These are phyloP conservation scores for Platerodrilus igneus DNA, from an alignment of 2,888 invertebrate genomes.

Conservation along the genomic window DNA sequence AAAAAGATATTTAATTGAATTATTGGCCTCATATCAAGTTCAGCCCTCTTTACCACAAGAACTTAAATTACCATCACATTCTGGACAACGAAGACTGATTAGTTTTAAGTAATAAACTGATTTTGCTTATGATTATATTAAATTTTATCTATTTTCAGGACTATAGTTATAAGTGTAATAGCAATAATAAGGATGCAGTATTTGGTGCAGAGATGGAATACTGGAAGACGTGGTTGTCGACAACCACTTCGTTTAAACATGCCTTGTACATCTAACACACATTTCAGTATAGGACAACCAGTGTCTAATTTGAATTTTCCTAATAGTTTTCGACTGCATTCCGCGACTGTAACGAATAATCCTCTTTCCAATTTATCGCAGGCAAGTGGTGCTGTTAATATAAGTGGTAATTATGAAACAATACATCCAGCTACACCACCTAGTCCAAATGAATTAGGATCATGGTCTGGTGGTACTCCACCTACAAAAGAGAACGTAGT, in stretches of 20 bases:
- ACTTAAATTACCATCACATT: conserved; percentile 6
- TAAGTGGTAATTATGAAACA: too few relatives aligned
- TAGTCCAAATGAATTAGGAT: conserved; percentile 9
- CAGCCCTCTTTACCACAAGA: conserved; percentile 23
- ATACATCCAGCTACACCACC: conserved; percentile 8
- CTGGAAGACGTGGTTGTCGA: conserved; percentile 51
- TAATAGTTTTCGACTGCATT: conserved; percentile 3
- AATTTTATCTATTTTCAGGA: conserved; percentile 35
- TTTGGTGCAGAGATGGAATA: conserved; percentile 60
- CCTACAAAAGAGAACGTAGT: conserved; percentile 35
- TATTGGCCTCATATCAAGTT: conserved; percentile 50
- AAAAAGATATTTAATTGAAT: conserved; percentile 77
- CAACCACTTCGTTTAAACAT: conserved; percentile 38
- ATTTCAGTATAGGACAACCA: conserved; percentile 43
- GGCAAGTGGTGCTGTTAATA: too few relatives aligned
- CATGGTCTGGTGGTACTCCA: conserved; percentile 42
- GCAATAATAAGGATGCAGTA: conserved; percentile 63
- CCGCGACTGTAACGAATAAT: conserved; percentile 5
- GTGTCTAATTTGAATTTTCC: conserved; percentile 42
- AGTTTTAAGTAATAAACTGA: too few relatives aligned
- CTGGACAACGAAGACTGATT: too few relatives aligned
- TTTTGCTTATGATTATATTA: background rate
- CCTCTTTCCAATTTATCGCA: conserved; percentile 7
- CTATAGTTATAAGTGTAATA: conserved; percentile 54
- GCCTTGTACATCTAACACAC: conserved; percentile 18